Percentiles rank a stretch among this genome's conserved stretches.
Conservation (phyloP, 2,113 vertebrate species). For the Tachycineta bicolor region DNA sequence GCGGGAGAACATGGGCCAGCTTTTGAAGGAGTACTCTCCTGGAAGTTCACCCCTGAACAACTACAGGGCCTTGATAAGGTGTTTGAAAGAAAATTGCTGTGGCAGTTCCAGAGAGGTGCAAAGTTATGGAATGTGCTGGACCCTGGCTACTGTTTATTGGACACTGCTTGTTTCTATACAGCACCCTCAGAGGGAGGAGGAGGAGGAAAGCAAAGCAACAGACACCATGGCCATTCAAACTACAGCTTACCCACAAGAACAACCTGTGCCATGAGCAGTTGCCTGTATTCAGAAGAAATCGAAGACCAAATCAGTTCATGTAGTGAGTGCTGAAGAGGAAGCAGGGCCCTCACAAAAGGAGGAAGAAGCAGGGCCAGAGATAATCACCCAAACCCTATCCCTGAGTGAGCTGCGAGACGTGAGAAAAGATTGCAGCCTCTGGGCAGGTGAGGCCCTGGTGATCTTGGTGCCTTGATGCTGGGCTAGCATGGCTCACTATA, state of each 20-base stretch:
- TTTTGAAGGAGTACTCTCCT: background rate
- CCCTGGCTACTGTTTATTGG: background rate
- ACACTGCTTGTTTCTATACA: background rate
- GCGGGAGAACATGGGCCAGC: background rate
- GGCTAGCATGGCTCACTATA: rapidly evolving
- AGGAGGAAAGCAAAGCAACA: background rate
- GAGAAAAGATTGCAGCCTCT: background rate
- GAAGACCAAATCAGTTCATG: background rate
- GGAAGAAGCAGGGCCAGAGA: background rate
- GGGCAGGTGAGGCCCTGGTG: background rate
- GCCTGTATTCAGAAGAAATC: background rate
- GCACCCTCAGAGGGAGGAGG: background rate
- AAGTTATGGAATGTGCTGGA: background rate
- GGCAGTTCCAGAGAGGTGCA: background rate
- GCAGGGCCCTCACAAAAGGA: background rate
- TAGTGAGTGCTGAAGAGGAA: background rate
- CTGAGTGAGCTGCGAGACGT: background rate
- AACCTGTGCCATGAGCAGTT: background rate
- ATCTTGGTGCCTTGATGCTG: background rate
- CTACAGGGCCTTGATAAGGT: background rate
- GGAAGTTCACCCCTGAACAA: background rate
- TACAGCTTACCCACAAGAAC: background rate
- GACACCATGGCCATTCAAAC: background rate
- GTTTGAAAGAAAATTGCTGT: background rate
- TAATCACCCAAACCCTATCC: background rate